phyloP scores from a whole-genome alignment of 2,113 vertebrate genomes.

The Calidris pygmaea region DNA sequence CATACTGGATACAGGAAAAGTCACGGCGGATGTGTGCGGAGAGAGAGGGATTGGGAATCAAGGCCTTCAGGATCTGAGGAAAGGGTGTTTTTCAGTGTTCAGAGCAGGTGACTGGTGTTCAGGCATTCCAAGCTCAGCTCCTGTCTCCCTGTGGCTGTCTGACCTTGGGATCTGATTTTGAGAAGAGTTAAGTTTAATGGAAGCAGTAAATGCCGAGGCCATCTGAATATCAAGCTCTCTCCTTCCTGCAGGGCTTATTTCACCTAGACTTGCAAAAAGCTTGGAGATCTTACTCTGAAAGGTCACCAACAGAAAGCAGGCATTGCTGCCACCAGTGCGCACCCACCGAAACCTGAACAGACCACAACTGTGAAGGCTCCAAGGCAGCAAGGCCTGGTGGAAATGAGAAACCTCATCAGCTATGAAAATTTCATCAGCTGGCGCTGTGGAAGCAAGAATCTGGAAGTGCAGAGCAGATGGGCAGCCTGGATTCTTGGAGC shows the following conservation, averaged over 20 bases:
- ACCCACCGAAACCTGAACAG: conserved; percentile 54
- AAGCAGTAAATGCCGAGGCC: neutral
- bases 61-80: neutral
- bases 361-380: conserved; percentile 63
- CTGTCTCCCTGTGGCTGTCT: neutral
- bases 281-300: neutral
- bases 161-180: neutral
- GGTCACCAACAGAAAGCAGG: neutral
- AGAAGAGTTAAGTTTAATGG: neutral
- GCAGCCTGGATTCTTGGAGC: conserved; percentile 76
- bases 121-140: neutral
- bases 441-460: conserved; percentile 66
- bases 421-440: conserved; percentile 81
- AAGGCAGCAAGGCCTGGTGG: conserved; percentile 28
- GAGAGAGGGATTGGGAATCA: neutral
- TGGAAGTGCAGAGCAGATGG: conserved; percentile 77
- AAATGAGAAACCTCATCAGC: conserved; percentile 71
- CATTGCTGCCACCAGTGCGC: neutral
- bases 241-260: neutral
- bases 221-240: neutral
- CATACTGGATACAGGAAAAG: neutral
- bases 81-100: neutral
- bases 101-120: neutral
- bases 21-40: neutral
- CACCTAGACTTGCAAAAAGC: neutral